Evolutionary conservation across 2,888 invertebrate species (phyloP).

Genomic region (Drosophila buzzatii): DNA sequence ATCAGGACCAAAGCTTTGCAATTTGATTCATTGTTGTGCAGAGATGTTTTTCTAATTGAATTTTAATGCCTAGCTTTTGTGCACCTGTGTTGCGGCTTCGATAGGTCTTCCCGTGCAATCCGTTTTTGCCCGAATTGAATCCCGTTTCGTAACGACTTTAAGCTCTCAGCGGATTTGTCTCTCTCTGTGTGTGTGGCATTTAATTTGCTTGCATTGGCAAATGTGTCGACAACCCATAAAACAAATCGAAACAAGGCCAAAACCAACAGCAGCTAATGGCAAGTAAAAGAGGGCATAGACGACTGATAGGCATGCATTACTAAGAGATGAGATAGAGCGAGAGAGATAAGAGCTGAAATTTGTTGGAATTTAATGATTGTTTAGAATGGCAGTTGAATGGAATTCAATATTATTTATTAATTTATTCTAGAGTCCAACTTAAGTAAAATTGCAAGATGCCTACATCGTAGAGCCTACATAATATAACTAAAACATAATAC

Average conservation of each 20-base stretch:
- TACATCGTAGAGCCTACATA: too few relatives aligned
- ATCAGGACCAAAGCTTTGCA: slow-evolving; percentile 35
- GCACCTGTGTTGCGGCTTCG: not conserved
- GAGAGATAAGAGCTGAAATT: not conserved
- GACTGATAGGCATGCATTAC: not conserved
- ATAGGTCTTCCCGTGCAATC: slow-evolving; percentile 23
- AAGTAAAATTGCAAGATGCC: too few relatives aligned
- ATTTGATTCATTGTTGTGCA: slow-evolving; percentile 20
- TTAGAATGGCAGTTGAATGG: not conserved
- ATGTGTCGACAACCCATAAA: slow-evolving; percentile 24
- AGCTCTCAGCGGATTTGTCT: slow-evolving; percentile 41
- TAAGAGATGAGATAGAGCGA: too few relatives aligned
- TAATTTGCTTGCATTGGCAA: slow-evolving; percentile 45
- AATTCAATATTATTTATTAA: too few relatives aligned
- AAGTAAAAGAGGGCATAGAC: not conserved
- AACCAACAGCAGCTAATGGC: slow-evolving; percentile 1
- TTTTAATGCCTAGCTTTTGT: slow-evolving; percentile 62
- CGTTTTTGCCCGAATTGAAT: slow-evolving; percentile 20
- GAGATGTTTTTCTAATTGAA: slow-evolving; percentile 68
- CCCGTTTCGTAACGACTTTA: slow-evolving; percentile 27
- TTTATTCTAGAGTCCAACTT: too few relatives aligned
- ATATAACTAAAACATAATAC: too few relatives aligned
- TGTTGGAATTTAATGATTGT: not conserved
- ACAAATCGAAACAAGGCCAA: slow-evolving; percentile 55
- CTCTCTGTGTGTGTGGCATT: slow-evolving; percentile 5